Evolutionary conservation across 2,888 invertebrate species (phyloP).

Genomic region (Apodemia hepburni): DNA sequence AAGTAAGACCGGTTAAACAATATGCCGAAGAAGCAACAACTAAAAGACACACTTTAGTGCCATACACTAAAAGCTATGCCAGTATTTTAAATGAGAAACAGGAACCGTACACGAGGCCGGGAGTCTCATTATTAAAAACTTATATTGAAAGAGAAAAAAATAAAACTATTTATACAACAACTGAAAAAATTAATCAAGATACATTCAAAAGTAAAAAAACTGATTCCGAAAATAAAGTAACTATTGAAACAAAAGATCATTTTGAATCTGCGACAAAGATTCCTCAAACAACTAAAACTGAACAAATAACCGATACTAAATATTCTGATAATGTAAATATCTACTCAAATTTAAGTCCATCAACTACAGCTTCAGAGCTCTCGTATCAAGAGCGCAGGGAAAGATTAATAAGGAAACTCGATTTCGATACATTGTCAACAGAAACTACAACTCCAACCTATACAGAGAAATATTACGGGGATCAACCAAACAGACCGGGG

Average conservation of each 20-base stretch:
- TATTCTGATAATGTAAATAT: conserved; percentile 50
- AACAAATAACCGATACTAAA: conserved; percentile 44
- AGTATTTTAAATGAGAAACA: conserved; percentile 47
- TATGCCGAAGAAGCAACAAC: conserved; percentile 46
- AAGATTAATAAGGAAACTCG: conserved; percentile 85
- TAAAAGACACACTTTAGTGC: conserved; percentile 63
- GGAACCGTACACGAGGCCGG: conserved; percentile 71
- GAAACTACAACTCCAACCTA: conserved; percentile 60
- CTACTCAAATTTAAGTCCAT: conserved; percentile 44
- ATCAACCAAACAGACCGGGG: conserved; percentile 76
- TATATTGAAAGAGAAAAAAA: conserved; percentile 65
- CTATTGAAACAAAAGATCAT: conserved; percentile 47
- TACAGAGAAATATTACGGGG: conserved; percentile 68
- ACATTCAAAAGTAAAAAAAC: conserved; percentile 46
- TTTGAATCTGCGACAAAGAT: conserved; percentile 69
- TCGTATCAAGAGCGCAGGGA: conserved; percentile 84
- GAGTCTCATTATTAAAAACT: conserved; percentile 60
- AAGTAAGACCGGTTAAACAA: conserved; percentile 38
- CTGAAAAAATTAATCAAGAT: conserved; percentile 45
- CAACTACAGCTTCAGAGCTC: conserved; percentile 47
- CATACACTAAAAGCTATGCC: conserved; percentile 62
- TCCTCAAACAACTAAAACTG: conserved; percentile 52
- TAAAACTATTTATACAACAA: conserved; percentile 47
- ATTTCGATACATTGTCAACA: conserved; percentile 69
- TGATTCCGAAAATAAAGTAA: conserved; percentile 39